Evolutionary conservation across 1,140 invertebrate genomes (phyloP), one percentile per base, ranked within the genome.

Genomic region (Palaemon carinicauda): DNA sequence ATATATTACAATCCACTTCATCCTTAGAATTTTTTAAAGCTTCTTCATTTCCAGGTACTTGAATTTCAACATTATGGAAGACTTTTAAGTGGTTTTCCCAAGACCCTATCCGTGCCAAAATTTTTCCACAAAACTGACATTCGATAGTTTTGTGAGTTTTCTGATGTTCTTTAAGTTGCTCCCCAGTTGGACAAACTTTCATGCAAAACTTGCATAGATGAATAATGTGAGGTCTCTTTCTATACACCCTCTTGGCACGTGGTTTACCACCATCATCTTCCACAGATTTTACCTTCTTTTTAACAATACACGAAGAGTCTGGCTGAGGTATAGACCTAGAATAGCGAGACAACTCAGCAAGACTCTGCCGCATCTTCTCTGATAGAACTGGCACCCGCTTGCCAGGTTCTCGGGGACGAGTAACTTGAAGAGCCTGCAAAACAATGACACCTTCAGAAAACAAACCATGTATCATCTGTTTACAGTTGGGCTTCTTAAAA

Each of bases 181-280:
- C 75, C 1, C 83, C 83, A 3, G 83, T 85, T 1, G 75, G 83
- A 31, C 74, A 79, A 14, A 85, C 83, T 50, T 85, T 85, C 83
- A 85, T 85, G 60, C 83, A 85, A 50, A 85, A 85, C 41, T 85
- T 85, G 60, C 83, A 85, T 3, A 85, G 33, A 56, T 85, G 83
- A 60, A 85, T 85, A 75, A 85, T 79, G 14, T 52, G 60, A 0
- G 83, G 19, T 31, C 83, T 24, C 54, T 79, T 79, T 33, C 75
- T 54, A 50, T 85, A 85, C 12, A 19, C 53, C 29, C 83, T 65
- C 56, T 79, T 79, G 29, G 52, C 74, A 24, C 77, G 75, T 14
- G 41, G 54, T 60, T 85, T 65, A 19, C 41, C 33, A 15, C 41
- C 33, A 24, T 9, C 17, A 17, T 53, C 24, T n/a, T 73, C 80